Evolutionary conservation across 92 coral and sea anemone species (phyloP).

Genomic region (Parazoanthus atlanticus): DNA sequence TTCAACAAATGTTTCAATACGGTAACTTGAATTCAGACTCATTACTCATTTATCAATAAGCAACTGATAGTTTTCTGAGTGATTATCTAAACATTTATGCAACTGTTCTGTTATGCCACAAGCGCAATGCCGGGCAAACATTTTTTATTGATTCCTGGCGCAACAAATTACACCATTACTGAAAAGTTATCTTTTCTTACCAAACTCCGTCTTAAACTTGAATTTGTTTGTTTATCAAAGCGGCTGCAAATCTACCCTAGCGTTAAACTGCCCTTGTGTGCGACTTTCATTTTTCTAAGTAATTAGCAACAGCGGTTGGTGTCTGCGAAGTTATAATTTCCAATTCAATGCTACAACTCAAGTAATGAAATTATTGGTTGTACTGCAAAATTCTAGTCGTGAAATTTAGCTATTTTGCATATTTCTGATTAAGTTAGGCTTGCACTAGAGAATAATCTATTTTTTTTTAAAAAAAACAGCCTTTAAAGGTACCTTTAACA

Average conservation of each 20-base stretch:
- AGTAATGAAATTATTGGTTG: too few relatives aligned
- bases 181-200: too few relatives aligned
- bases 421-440: not conserved
- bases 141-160: too few relatives aligned
- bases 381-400: not conserved
- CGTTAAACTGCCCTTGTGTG: not conserved
- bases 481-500: too few relatives aligned
- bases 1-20: too few relatives aligned
- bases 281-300: not conserved
- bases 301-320: too few relatives aligned
- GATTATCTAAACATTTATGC: not conserved
- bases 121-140: not conserved
- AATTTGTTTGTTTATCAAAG: not conserved
- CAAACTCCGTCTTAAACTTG: too few relatives aligned
- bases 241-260: not conserved
- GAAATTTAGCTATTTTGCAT: not conserved
- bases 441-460: not conserved
- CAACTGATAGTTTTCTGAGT: not conserved
- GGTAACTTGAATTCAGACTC: not conserved
- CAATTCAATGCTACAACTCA: too few relatives aligned
- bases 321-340: not conserved
- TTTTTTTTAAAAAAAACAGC: not conserved
- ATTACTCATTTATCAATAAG: not conserved
- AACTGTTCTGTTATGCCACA: not conserved
- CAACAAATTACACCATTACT: not conserved